Evolutionary conservation across 2,797 vertebrate genomes (phyloP).

Genomic region (Danio kyathit): DNA sequence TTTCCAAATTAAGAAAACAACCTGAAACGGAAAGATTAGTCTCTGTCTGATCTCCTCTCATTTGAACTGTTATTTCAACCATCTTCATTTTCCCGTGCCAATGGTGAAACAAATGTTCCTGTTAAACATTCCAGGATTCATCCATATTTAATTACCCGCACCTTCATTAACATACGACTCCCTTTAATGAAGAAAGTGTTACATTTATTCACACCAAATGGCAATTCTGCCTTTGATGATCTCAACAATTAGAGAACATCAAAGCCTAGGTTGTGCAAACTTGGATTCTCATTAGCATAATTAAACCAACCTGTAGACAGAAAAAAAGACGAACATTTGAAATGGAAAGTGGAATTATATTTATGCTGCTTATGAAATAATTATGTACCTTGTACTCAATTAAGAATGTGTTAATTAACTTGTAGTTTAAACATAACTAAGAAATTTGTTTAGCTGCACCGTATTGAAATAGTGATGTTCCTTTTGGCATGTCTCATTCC

Average conservation of each 20-base stretch:
- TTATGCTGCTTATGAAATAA: slow-evolving; percentile 92
- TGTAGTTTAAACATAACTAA: slow-evolving; percentile 88
- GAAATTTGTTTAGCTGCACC: slow-evolving; percentile 70
- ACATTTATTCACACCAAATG: slow-evolving; percentile 92
- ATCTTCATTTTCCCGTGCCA: slow-evolving; percentile 83
- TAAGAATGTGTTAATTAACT: slow-evolving; percentile 94
- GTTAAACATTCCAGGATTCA: slow-evolving; percentile 92
- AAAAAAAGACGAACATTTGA: slow-evolving; percentile 81
- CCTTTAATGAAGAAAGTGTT: slow-evolving; percentile 85
- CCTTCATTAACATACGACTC: slow-evolving; percentile 91
- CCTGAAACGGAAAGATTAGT: slow-evolving; percentile 50
- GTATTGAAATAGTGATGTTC: slow-evolving; percentile 48
- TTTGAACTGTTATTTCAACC: slow-evolving; percentile 42
- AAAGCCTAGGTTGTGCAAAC: slow-evolving; percentile 93
- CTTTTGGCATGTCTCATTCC: slow-evolving; percentile 32
- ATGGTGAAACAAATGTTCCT: slow-evolving; percentile 90
- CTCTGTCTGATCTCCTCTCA: slow-evolving; percentile 55
- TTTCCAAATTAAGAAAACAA: slow-evolving; percentile 46
- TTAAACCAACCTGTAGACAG: slow-evolving; percentile 94
- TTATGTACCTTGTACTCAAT: slow-evolving; percentile 93
- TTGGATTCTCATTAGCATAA: slow-evolving; percentile 94
- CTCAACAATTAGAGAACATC: slow-evolving; percentile 94
- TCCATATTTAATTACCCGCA: slow-evolving; percentile 94
- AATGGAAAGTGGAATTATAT: slow-evolving; percentile 92
- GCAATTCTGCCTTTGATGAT: slow-evolving; percentile 95